Evolutionary conservation across 2,113 vertebrate species (phyloP).

Genomic region (Dromiciops gliroides): DNA sequence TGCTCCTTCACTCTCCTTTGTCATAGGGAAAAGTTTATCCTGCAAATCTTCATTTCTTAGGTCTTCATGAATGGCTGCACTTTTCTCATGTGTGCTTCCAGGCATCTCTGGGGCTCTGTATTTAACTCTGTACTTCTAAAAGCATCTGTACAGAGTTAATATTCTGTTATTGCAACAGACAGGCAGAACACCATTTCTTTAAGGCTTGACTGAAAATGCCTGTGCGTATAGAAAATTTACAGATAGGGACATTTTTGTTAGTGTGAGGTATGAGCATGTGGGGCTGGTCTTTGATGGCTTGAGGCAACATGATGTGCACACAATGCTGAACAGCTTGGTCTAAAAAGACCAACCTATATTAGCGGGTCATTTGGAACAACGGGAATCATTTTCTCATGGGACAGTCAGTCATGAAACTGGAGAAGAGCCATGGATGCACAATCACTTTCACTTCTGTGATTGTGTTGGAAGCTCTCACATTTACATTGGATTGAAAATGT

Average conservation of each 20-base stretch:
- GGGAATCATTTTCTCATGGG: slow-evolving; percentile 40
- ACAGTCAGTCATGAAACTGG: neutral
- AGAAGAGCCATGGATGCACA: neutral
- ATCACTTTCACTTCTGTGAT: slow-evolving; percentile 19
- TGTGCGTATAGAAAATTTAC: slow-evolving; percentile 54
- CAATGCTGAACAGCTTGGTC: slow-evolving; percentile 2
- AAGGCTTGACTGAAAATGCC: slow-evolving; percentile 68
- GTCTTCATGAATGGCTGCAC: slow-evolving; percentile 62
- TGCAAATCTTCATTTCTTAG: slow-evolving; percentile 55
- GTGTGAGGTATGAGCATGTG: slow-evolving; percentile 53
- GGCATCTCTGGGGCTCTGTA: slow-evolving; percentile 73
- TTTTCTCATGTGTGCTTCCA: slow-evolving; percentile 61
- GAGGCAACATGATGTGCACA: slow-evolving; percentile 39
- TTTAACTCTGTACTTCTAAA: slow-evolving; percentile 67
- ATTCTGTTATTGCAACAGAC: slow-evolving; percentile 71
- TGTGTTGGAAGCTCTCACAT: no score
- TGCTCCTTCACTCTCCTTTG: slow-evolving; percentile 51
- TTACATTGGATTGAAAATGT: no score
- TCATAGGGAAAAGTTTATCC: slow-evolving; percentile 66
- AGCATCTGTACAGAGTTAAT: slow-evolving; percentile 61
- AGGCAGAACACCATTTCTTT: slow-evolving; percentile 65
- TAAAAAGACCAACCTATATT: slow-evolving; percentile 16
- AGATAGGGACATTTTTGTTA: slow-evolving; percentile 56
- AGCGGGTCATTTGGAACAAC: slow-evolving; percentile 10
- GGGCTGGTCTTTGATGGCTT: slow-evolving; percentile 23